A percentile compares a stretch with the other conserved stretches of the same genome.
Evolutionary conservation across 2,113 vertebrate genomes (phyloP).

Genomic region (Mastomys coucha): DNA sequence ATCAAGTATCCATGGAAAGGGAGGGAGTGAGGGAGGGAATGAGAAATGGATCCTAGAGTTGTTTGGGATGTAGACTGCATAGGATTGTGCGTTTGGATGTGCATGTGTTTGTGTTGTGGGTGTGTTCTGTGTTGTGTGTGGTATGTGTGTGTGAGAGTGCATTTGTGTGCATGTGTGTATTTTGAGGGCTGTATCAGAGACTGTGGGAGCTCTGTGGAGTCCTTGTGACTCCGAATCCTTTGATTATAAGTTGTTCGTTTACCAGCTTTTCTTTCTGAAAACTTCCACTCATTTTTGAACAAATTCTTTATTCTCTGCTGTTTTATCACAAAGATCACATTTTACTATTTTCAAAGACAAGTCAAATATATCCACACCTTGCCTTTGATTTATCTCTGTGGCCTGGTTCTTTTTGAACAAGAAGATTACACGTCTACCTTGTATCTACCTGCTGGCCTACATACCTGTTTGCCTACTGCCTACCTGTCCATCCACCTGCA

Average conservation of each 20-base stretch:
- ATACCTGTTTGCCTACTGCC: not conserved
- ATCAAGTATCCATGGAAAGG: not conserved
- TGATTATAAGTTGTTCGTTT: not conserved
- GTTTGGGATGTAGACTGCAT: not conserved
- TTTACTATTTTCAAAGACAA: conserved; percentile 34
- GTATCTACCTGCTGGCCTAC: no score
- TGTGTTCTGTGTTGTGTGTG: not conserved
- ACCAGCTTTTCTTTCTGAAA: not conserved
- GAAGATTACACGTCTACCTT: not conserved
- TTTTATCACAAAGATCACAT: not conserved
- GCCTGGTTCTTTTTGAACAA: no score
- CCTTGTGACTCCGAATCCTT: not conserved
- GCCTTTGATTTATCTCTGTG: not conserved
- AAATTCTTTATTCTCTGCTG: not conserved
- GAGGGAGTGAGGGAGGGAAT: not conserved
- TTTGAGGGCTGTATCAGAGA: not conserved
- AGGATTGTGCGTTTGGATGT: not conserved
- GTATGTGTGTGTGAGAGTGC: not conserved
- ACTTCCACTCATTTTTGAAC: not conserved
- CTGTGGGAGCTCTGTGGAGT: not conserved
- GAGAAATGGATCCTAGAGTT: not conserved
- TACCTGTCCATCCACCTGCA: not conserved
- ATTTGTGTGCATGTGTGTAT: not conserved
- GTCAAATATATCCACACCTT: not conserved
- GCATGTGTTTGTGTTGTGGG: not conserved